Base-by-base conservation (phyloP, 2,113 vertebrate genomes). In the Bagarius yarrelli region DNA sequence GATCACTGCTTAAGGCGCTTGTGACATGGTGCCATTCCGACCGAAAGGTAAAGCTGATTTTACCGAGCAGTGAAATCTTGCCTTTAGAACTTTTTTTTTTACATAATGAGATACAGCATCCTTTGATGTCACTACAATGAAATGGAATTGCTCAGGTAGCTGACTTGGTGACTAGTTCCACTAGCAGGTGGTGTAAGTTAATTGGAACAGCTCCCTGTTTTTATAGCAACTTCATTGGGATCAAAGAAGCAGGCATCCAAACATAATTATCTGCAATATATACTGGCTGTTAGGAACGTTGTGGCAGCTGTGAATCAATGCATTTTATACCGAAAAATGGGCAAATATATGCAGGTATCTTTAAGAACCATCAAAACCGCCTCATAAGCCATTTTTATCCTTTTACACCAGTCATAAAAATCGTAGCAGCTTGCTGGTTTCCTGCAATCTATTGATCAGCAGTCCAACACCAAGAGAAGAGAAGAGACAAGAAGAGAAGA, bases 141-240 rank as follows among this genome's bases (percentile, higher is more conserved):
- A 55, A 34, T 34, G 72, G 23, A 11, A 19, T 56, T 57, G 72
- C 72, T 56, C 34, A 57, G 5, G 30, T 74, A 74, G 52, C 19
- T 74, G 72, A 74, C 21, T 36, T 56, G 52, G 13, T 36, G 30
- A 34, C 52, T 74, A 36, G 47, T 56, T 34, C 6, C 71, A 56
- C 30, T 36, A 32, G 72, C 72, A 74, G 72, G 52, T 74, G 72
- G 53, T 32, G 47, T 8, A 72, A 72, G 30, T 56, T 74, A 57
- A 56, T 36, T 74, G 52, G 19, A 30, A 74, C 18, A n/a, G 30
- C 13, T 74, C 30, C 6, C 4, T 57, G 32, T 56, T 57, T 6
- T 36, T 56, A n/a, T 23, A 56, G 72, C 30, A 57, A 36, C 52
- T 32, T 53, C 27, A 12, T 53, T 8, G 25, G 3, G 19, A 74